Conservation (phyloP, 2,888 invertebrate genomes). For the Drosophila macrothrix region DNA sequence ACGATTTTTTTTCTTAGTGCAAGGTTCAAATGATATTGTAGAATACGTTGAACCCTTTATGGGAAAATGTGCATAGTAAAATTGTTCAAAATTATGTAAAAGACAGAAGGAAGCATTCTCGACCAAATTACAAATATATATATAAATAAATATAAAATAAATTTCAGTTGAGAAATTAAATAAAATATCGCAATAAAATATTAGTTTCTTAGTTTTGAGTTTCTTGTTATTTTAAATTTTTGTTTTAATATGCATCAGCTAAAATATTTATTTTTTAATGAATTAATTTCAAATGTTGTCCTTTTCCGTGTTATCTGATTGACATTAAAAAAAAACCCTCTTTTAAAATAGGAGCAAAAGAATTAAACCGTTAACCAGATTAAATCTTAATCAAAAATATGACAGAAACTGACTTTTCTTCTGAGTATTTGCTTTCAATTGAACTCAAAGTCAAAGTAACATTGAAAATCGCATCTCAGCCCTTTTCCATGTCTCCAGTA, state of each 20-base stretch:
- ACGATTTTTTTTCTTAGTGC: not conserved
- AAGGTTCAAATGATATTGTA: constrained; percentile 5
- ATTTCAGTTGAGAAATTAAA: not conserved
- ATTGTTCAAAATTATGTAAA: not conserved
- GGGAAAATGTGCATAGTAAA: not conserved
- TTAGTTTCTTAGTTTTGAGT: too few species aligned
- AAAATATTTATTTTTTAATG: not conserved
- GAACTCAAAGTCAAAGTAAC: not conserved
- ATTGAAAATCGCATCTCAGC: not conserved
- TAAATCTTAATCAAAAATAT: not conserved
- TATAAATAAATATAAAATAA: not conserved
- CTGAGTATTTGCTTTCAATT: not conserved
- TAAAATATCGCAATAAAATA: too few species aligned
- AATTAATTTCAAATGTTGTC: not conserved
- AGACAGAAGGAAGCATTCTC: too few species aligned
- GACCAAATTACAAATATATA: too few species aligned
- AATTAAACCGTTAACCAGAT: not conserved
- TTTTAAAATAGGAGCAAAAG: not conserved
- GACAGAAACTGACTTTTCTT: not conserved
- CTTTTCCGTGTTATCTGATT: not conserved
- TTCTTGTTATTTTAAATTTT: not conserved
- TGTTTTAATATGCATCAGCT: not conserved
- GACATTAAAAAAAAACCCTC: not conserved
- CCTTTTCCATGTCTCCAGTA: not conserved
- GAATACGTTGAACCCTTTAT: not conserved